Evolutionary conservation across 2,113 vertebrate genomes (phyloP), one percentile per base, ranked within the genome.

Genomic region (Crocuta crocuta): DNA sequence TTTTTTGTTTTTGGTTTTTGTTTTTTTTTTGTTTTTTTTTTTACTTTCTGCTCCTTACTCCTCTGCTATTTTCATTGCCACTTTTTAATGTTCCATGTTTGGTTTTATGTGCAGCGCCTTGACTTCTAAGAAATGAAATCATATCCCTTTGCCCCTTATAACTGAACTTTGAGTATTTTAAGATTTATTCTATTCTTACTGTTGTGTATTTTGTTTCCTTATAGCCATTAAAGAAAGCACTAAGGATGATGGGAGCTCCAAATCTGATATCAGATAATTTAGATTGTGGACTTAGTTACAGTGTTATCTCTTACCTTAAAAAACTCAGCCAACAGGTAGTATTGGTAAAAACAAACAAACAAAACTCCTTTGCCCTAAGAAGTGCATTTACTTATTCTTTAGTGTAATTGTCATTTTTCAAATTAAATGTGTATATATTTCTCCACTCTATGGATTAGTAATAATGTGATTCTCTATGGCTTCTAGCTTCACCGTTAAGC

Each of bases 241-340:
- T 99, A 98, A 99, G 99, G 98, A 99, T 99, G 99, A 99, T 99
- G 99, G 99, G 99, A 98, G 99, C 99, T 99, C 99, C 99, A 98
- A 99, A 99, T 98, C 98, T 99, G 98, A 99, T 99, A 98, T 99
- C 99, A 98, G 99, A 99, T 98, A 99, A 99, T 99, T 99, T 99
- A 99, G 99, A 99, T 98, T 99, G 99, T 99, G 99, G 99, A 99
- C 99, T 99, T 98, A 99, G 99, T 99, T 99, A 99, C 98, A 99
- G 99, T 99, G 99, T 99, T 98, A 99, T 99, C 99, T 99, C 99
- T 98, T 99, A 99, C 99, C 99, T 99, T 99, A 99, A 99, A 99
- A 99, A 99, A 99, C 99, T 99, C 98, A 99, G 99, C 98, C 99
- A 99, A 98, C 99, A 99, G 99, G 99, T 99, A 99, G 98, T 99